phyloP scores from a whole-genome alignment of 2,888 invertebrate species.

The Clusia tigrina region DNA sequence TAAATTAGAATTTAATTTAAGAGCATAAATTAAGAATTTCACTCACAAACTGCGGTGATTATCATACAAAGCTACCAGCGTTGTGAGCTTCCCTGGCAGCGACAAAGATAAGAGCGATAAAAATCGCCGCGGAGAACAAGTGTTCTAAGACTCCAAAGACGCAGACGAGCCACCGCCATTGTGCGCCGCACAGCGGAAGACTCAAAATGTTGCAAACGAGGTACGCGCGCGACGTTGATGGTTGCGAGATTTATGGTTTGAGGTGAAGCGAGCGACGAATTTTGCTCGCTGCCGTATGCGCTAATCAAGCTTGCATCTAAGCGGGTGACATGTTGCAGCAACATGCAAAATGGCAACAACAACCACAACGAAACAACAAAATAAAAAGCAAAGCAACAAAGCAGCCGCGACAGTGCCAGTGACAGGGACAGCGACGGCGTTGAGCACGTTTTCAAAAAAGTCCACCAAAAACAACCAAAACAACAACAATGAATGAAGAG shows the following conservation, averaged over 20 bases:
- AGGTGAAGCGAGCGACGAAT: constrained; percentile 25
- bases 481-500: background rate
- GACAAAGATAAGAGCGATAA: too few species aligned
- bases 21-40: constrained; percentile 23
- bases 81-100: background rate
- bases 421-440: background rate
- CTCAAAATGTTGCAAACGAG: too few species aligned
- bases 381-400: constrained; percentile 13
- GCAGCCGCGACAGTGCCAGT: constrained; percentile 11
- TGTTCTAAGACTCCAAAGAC: background rate
- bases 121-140: background rate
- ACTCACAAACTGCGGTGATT: constrained; percentile 8
- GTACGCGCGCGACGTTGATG: too few species aligned
- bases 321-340: constrained; percentile 18
- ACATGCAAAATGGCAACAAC: background rate
- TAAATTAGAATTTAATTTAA: constrained; percentile 20
- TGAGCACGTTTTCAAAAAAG: background rate
- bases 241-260: constrained; percentile 30
- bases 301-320: constrained; percentile 29
- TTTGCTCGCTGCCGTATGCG: constrained; percentile 13
- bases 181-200: too few species aligned
- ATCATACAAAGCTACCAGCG: constrained; percentile 11
- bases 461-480: constrained; percentile 16
- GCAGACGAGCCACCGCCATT: background rate
- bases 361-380: background rate